These are phyloP conservation scores for Drosophila monieri DNA, from an alignment of 2,888 invertebrate genomes.

Conservation along the genomic window DNA sequence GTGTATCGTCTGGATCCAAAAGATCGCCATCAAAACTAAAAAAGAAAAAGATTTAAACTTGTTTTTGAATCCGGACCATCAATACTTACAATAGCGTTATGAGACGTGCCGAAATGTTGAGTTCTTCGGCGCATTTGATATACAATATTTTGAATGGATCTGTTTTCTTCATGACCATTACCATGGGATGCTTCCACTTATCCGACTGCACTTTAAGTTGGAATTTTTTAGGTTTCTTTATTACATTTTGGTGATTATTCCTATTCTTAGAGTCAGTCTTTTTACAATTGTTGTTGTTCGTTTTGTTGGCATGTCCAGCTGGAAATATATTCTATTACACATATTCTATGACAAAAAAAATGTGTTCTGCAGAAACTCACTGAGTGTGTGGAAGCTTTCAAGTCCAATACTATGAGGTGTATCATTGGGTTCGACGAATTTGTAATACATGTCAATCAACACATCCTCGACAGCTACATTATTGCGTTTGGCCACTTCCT, in stretches of 20 bases:
- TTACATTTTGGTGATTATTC: slow-evolving; percentile 3
- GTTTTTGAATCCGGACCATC: no score
- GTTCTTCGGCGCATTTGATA: slow-evolving; percentile 80
- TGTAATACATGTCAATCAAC: slow-evolving; percentile 71
- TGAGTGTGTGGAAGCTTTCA: slow-evolving; percentile 73
- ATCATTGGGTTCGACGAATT: slow-evolving; percentile 67
- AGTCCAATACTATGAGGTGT: slow-evolving; percentile 77
- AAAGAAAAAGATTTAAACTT: not conserved
- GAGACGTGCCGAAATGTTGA: slow-evolving; percentile 60
- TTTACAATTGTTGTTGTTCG: slow-evolving; percentile 9
- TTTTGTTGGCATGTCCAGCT: slow-evolving; percentile 70
- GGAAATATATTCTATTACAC: not conserved
- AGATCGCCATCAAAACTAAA: slow-evolving; percentile 81
- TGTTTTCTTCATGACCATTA: slow-evolving; percentile 67
- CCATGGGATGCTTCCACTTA: slow-evolving; percentile 74
- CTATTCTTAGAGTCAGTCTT: not conserved
- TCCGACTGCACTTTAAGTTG: slow-evolving; percentile 80
- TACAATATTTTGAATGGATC: slow-evolving; percentile 77
- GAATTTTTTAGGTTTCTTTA: slow-evolving; percentile 58
- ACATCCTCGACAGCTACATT: slow-evolving; percentile 59
- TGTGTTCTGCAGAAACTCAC: slow-evolving; percentile 49
- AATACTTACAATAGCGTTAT: slow-evolving; percentile 55
- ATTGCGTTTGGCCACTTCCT: slow-evolving; percentile 74
- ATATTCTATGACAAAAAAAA: no score
- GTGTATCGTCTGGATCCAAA: slow-evolving; percentile 71